Percentiles rank a stretch among this genome's conserved stretches.
Evolutionary conservation across 2,888 invertebrate species (phyloP).

Genomic region (Caenorhabditis sp.): DNA sequence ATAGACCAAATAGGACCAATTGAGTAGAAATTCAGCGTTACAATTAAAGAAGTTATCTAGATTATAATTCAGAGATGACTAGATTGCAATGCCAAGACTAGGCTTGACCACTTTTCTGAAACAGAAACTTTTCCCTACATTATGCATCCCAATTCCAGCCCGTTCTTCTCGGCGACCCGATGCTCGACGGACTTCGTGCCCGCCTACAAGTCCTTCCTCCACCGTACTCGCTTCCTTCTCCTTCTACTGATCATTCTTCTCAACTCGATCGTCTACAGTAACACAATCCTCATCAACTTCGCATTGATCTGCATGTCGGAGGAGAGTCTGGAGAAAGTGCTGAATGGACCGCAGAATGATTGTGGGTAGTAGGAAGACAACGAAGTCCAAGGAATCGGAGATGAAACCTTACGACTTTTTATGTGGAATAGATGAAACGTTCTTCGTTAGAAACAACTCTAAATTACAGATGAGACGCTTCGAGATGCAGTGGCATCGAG

Average conservation of each 20-base stretch:
- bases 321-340: slow-evolving; percentile 18
- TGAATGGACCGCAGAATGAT: slow-evolving; percentile 38
- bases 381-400: no score
- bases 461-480: slow-evolving; percentile 41
- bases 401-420: no score
- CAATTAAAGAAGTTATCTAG: no score
- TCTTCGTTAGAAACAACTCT: no score
- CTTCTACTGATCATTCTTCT: slow-evolving; percentile 46
- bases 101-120: no score
- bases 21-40: no score
- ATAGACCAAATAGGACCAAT: no score
- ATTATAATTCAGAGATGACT: no score
- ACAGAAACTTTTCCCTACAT: no score
- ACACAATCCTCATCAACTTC: slow-evolving; percentile 54
- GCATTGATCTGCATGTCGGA: slow-evolving; percentile 55
- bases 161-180: slow-evolving; percentile 64
- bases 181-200: slow-evolving; percentile 39
- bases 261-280: slow-evolving; percentile 48
- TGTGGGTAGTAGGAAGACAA: no score
- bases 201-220: slow-evolving; percentile 64
- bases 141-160: slow-evolving; percentile 49
- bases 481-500: slow-evolving; percentile 26
- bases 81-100: no score
- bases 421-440: no score
- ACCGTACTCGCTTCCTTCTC: slow-evolving; percentile 57